A percentile compares a stretch with the other conserved stretches of the same genome.
phyloP scores from a whole-genome alignment of 2,113 vertebrate genomes.

The Phalacrocorax brasilianus region DNA sequence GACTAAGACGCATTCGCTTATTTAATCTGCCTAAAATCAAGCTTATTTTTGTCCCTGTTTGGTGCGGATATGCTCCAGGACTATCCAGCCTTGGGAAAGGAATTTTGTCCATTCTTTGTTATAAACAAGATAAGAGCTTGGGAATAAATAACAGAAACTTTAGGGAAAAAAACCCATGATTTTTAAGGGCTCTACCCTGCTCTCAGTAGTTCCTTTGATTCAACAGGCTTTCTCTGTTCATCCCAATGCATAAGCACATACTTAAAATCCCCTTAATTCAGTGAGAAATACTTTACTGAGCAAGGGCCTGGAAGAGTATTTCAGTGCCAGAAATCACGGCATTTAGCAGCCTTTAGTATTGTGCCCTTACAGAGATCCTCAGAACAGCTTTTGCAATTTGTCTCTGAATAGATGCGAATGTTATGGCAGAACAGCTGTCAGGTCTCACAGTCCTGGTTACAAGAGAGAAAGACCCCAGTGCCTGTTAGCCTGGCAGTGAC shows the following conservation, averaged over 20 bases:
- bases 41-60: conserved; percentile 32
- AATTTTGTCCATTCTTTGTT: conserved; percentile 52
- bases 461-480: not conserved
- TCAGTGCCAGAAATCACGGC: not conserved
- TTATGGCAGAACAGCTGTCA: not conserved
- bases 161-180: not conserved
- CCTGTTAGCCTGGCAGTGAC: not conserved
- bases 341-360: not conserved
- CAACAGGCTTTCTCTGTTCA: not conserved
- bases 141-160: conserved; percentile 44
- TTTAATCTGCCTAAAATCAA: conserved; percentile 27
- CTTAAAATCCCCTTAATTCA: conserved; percentile 8
- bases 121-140: conserved; percentile 64
- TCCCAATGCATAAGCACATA: not conserved
- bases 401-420: not conserved
- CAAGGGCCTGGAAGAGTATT: not conserved
- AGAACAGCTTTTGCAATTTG: not conserved
- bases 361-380: not conserved
- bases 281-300: conserved; percentile 5
- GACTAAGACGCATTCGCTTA: not conserved
- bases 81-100: conserved; percentile 45
- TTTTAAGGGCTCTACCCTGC: not conserved
- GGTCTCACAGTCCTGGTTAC: not conserved
- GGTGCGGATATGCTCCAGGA: conserved; percentile 2
- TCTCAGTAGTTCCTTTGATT: not conserved